Percentiles rank a stretch among this genome's conserved stretches.
Evolutionary conservation across 2,888 invertebrate species (phyloP).

Genomic region (Trachelus iudaicus): DNA sequence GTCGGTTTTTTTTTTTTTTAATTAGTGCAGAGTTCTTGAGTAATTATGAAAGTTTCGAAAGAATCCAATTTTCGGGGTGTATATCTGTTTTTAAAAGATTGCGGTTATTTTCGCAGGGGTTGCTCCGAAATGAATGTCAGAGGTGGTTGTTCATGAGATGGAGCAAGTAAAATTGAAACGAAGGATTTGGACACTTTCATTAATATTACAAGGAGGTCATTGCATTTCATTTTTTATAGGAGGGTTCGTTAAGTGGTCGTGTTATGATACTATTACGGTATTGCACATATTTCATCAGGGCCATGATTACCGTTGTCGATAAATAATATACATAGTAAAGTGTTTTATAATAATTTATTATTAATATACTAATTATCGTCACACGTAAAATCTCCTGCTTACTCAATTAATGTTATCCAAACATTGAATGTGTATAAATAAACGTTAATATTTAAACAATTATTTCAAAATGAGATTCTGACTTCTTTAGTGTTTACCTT

Average conservation of each 20-base stretch:
- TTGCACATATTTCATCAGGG: not conserved
- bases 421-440: conserved; percentile 4
- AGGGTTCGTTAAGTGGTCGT: not conserved
- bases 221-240: not conserved
- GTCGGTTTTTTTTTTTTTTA: no score
- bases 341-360: not conserved
- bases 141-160: not conserved
- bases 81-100: not conserved
- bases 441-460: not conserved
- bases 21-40: no score
- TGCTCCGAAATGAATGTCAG: not conserved
- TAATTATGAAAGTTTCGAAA: no score
- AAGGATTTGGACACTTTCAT: not conserved
- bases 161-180: not conserved
- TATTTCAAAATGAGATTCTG: not conserved
- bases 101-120: not conserved
- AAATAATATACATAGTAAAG: not conserved
- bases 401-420: not conserved
- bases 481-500: not conserved
- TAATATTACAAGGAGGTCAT: not conserved
- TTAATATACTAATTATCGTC: not conserved
- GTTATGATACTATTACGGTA: not conserved
- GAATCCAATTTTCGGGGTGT: no score
- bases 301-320: not conserved
- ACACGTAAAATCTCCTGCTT: not conserved